Evolutionary conservation across 2,113 vertebrate genomes (phyloP).

Genomic region (Chlamydotis undulata): DNA sequence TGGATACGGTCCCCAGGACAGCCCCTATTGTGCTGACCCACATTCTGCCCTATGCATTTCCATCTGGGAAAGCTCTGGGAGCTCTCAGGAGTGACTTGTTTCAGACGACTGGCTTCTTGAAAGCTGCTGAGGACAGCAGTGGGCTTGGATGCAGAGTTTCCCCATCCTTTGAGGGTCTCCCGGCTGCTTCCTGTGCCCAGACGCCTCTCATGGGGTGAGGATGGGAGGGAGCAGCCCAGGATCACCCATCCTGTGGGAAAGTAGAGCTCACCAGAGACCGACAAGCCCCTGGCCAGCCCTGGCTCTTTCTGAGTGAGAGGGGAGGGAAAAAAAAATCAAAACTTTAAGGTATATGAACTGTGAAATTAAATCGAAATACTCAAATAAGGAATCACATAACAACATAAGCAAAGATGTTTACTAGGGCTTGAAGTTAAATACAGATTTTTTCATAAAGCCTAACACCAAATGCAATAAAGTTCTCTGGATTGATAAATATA

Average conservation of each 20-base stretch:
- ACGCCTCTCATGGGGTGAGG: neutral
- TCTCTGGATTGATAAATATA: conserved; percentile 82
- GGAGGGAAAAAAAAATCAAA: conserved; percentile 65
- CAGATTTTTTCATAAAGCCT: conserved; percentile 81
- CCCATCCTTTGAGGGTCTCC: neutral
- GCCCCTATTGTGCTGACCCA: neutral
- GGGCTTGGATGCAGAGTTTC: neutral
- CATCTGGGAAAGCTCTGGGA: neutral
- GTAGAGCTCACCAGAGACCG: neutral
- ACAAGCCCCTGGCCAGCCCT: neutral
- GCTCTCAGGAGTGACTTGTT: neutral
- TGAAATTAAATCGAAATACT: conserved; percentile 85
- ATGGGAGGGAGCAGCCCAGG: neutral
- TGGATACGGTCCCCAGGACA: neutral
- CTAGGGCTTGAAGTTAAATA: conserved; percentile 86
- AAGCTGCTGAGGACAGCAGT: neutral
- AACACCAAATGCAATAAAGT: conserved; percentile 76
- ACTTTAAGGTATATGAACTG: conserved; percentile 84
- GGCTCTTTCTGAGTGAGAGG: conserved; percentile 30
- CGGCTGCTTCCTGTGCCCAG: neutral
- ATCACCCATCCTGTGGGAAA: neutral
- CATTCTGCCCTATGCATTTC: neutral
- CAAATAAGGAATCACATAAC: conserved; percentile 79
- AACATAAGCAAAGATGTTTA: conserved; percentile 83
- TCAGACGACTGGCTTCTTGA: neutral